These are phyloP conservation scores for Drosophila virilis DNA, from an alignment of 1,140 invertebrate species.

Conservation along the genomic window DNA sequence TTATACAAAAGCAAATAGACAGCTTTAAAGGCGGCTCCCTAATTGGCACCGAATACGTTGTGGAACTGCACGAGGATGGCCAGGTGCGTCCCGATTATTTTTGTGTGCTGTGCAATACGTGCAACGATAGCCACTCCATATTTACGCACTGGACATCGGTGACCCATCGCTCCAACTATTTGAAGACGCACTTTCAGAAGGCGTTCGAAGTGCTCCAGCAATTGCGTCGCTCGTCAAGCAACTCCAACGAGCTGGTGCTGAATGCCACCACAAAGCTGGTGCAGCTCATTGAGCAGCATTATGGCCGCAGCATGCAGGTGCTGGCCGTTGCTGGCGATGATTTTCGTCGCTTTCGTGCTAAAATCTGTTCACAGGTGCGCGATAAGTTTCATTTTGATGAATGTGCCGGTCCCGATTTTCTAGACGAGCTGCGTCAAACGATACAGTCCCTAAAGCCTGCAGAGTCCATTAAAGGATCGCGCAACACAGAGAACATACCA, in stretches of 20 bases:
- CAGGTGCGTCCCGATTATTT: slow-evolving; percentile 88
- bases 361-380: slow-evolving; percentile 84
- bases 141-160: slow-evolving; percentile 90
- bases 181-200: slow-evolving; percentile 83
- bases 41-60: slow-evolving; percentile 89
- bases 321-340: slow-evolving; percentile 45
- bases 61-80: slow-evolving; percentile 88
- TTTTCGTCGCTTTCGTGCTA: slow-evolving; percentile 57
- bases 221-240: slow-evolving; percentile 32
- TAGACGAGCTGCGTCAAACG: slow-evolving; percentile 40
- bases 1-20: slow-evolving; percentile 86
- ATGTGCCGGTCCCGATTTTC: slow-evolving; percentile 71
- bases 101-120: slow-evolving; percentile 91
- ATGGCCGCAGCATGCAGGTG: slow-evolving; percentile 45
- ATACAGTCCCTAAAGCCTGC: slow-evolving; percentile 23
- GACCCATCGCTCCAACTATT: slow-evolving; percentile 88
- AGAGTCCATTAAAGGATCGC: slow-evolving; percentile 8
- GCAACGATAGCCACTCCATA: slow-evolving; percentile 90
- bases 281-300: slow-evolving; percentile 59
- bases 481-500: slow-evolving; percentile 6
- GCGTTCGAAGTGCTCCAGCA: slow-evolving; percentile 49
- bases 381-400: slow-evolving; percentile 84
- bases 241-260: slow-evolving; percentile 12
- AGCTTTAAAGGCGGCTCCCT: slow-evolving; percentile 84
- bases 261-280: slow-evolving; percentile 46